Base-by-base conservation (phyloP, 2,888 invertebrate species). In the Philhelius pedissequus region DNA sequence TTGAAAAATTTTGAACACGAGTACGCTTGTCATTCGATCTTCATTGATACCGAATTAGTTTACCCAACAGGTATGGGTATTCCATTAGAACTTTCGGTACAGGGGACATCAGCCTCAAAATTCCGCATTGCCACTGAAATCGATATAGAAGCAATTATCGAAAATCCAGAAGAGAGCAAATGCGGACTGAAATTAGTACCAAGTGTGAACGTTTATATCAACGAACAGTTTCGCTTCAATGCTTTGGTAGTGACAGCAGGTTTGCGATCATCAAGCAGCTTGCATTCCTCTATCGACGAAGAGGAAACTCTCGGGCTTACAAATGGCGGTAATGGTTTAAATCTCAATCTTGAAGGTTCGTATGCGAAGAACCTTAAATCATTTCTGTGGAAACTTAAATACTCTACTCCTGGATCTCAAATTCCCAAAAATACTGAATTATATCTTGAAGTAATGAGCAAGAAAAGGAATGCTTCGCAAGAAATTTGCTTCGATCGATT, bases 1-100 rank as follows among this genome's bases (percentile, higher is more conserved):
- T 92, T 94, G 0, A 96, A 96, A 87, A 93, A 95, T 38, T 94
- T 95, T 88, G 93, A 96, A 88, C 93, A 94, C 88, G 94, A 94
- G 56, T 90, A 94, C 40, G 93, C 94, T 78, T 92, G 93, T 3
- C 95, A 96, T 88, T 89, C 95, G 7, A 92, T 96, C 4, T 96
- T 98, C 92, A 88, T 97, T 58, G 97, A 98, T 88, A 93, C 94
- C 1, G 95, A 96, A 88, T 90, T 97, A 0, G 93, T 94, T 0
- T 96, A 98, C 88, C 98, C 98, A 0, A 98, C 98, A 0, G 94
- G 95, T 35, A 92, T 95, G 62, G 98, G 98, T 90, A 92, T 97
- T 11, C 96, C 98, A 0, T 92, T 98, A 6, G 95, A 95, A 74
- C 92, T 98, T 1, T 94, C 94, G 69, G 93, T 96, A 0, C 94